A percentile compares a stretch with the other conserved stretches of the same genome.
phyloP scores from a whole-genome alignment of 2,888 invertebrate species.

The Timandra comae region DNA sequence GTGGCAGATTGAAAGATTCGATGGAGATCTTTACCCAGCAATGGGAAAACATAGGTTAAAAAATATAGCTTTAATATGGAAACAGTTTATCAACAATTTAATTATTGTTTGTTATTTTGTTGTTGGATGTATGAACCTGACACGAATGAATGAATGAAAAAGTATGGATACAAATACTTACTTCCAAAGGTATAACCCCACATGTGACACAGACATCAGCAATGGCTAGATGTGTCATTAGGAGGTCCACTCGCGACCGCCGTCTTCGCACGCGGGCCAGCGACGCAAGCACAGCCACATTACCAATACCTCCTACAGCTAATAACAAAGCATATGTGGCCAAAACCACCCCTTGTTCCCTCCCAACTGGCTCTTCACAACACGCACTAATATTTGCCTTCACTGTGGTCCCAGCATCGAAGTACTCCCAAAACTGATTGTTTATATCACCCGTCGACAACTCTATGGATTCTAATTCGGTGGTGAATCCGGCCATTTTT shows the following conservation, averaged over 20 bases:
- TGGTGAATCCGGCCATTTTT: no score
- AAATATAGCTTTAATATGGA: no score
- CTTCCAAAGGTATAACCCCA: constrained; percentile 85
- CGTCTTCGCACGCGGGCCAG: constrained; percentile 79
- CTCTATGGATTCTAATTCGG: no score
- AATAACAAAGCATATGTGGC: constrained; percentile 80
- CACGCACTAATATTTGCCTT: constrained; percentile 15
- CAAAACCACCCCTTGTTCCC: constrained; percentile 62
- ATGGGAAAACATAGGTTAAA: no score
- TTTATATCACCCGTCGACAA: constrained; percentile 35
- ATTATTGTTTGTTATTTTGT: no score
- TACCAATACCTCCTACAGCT: constrained; percentile 82
- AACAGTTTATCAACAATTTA: no score
- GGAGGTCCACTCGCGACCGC: constrained; percentile 84
- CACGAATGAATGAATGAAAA: no score
- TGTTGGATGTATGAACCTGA: no score
- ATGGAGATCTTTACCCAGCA: no score
- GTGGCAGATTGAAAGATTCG: no score
- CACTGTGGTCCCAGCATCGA: constrained; percentile 32
- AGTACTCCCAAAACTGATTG: constrained; percentile 57
- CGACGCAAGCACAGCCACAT: constrained; percentile 82
- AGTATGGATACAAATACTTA: no score
- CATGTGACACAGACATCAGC: constrained; percentile 90
- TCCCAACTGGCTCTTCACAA: constrained; percentile 22
- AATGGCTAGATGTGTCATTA: constrained; percentile 86